Evolutionary conservation across 2,797 vertebrate genomes (phyloP).

Genomic region (Menidia menidia): DNA sequence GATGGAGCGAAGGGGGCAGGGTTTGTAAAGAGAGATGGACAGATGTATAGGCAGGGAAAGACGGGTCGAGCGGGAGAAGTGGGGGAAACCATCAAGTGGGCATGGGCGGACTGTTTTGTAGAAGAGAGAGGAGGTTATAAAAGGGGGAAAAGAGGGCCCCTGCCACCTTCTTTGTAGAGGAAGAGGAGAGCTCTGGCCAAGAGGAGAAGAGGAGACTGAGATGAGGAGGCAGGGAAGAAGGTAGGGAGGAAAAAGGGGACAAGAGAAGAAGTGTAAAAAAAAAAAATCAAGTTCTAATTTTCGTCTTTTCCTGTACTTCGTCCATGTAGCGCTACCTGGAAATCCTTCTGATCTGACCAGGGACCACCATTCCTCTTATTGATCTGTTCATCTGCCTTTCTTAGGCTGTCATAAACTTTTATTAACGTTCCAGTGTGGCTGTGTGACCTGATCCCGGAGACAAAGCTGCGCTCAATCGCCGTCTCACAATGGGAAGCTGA

Average conservation of each 20-base stretch:
- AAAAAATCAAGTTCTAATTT: conserved; percentile 77
- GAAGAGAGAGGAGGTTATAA: conserved; percentile 63
- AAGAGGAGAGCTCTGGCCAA: conserved; percentile 22
- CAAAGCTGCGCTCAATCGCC: conserved; percentile 50
- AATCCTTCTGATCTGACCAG: conserved; percentile 60
- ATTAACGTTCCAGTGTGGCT: conserved; percentile 53
- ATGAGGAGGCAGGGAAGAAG: conserved; percentile 53
- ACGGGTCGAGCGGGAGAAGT: conserved; percentile 56
- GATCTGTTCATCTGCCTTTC: conserved; percentile 57
- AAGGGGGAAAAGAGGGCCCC: conserved; percentile 75
- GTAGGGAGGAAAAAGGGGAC: conserved; percentile 36
- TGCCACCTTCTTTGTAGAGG: conserved; percentile 78
- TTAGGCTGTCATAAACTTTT: conserved; percentile 61
- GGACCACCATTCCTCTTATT: conserved; percentile 51
- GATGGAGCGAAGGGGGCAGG: conserved; percentile 37
- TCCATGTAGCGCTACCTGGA: conserved; percentile 55
- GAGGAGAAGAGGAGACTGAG: conserved; percentile 50
- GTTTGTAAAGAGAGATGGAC: conserved; percentile 68
- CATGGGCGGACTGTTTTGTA: conserved; percentile 65
- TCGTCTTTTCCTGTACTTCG: conserved; percentile 67
- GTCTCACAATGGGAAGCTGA: conserved; percentile 69
- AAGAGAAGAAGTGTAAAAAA: conserved; percentile 70
- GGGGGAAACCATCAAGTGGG: conserved; percentile 68
- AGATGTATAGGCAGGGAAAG: conserved; percentile 69
- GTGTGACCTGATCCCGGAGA: conserved; percentile 49